phyloP scores from a whole-genome alignment of 2,888 invertebrate genomes.

The Ectropis crepuscularia region DNA sequence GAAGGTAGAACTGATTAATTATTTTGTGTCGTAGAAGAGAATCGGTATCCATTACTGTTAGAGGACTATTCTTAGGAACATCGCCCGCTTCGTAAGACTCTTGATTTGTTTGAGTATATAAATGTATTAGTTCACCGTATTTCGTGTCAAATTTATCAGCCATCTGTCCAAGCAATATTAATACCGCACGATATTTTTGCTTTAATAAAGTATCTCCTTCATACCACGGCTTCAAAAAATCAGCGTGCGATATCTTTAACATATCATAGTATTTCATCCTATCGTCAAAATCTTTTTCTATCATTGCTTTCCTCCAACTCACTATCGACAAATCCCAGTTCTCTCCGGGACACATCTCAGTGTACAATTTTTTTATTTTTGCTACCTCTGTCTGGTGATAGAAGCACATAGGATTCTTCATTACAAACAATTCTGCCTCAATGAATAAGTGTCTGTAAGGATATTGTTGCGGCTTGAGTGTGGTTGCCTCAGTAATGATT shows the following conservation, averaged over 20 bases:
- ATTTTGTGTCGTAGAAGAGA: slow-evolving; percentile 40
- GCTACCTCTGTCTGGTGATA: slow-evolving; percentile 76
- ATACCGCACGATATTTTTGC: slow-evolving; percentile 65
- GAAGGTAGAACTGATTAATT: slow-evolving; percentile 63
- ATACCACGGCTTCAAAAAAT: slow-evolving; percentile 67
- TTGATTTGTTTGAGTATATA: slow-evolving; percentile 17
- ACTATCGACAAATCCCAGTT: slow-evolving; percentile 70
- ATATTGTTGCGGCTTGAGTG: slow-evolving; percentile 59
- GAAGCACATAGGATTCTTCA: slow-evolving; percentile 75
- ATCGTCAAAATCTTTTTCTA: slow-evolving; percentile 65
- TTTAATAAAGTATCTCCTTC: slow-evolving; percentile 62
- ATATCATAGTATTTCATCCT: slow-evolving; percentile 68
- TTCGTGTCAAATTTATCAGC: slow-evolving; percentile 67
- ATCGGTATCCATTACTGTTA: slow-evolving; percentile 20
- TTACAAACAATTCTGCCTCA: slow-evolving; percentile 71
- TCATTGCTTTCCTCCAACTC: slow-evolving; percentile 70
- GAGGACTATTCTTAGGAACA: slow-evolving; percentile 1
- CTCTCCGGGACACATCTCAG: slow-evolving; percentile 57
- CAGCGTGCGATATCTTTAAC: slow-evolving; percentile 58
- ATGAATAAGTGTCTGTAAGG: slow-evolving; percentile 69
- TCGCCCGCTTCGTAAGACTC: slow-evolving; percentile 9
- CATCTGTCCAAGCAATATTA: slow-evolving; percentile 58
- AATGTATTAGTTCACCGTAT: slow-evolving; percentile 48
- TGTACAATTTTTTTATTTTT: slow-evolving; percentile 62
- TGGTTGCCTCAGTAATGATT: slow-evolving; percentile 53